phyloP scores from a whole-genome alignment of 2,888 invertebrate genomes.

The Aspidiotus rigidus region DNA sequence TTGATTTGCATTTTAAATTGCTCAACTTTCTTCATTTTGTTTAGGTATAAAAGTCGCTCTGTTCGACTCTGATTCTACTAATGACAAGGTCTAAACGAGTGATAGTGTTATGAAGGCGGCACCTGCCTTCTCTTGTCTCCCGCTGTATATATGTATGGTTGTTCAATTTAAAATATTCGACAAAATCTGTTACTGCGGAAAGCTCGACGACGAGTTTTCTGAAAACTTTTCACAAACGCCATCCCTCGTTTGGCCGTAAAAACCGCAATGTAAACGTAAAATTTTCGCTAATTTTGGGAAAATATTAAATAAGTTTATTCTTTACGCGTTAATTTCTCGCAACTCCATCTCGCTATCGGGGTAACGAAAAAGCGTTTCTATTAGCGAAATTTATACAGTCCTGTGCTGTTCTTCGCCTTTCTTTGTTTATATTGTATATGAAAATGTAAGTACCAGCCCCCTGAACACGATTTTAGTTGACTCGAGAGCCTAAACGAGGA shows the following conservation, averaged over 20 bases:
- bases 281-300: conserved; percentile 12
- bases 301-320: conserved; percentile 19
- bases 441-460: background rate
- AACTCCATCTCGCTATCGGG: background rate
- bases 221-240: conserved; percentile 24
- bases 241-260: conserved; percentile 1
- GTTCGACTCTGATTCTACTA: conserved; percentile 11
- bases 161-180: conserved; percentile 30
- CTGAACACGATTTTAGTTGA: background rate
- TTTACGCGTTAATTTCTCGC: conserved; percentile 19
- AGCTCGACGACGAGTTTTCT: conserved; percentile 17
- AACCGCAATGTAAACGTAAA: background rate
- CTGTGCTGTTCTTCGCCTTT: background rate
- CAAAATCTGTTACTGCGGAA: conserved; percentile 29
- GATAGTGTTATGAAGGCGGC: conserved; percentile 29
- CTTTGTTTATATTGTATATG: background rate
- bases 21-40: conserved; percentile 33
- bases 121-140: conserved; percentile 13
- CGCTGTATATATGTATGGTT: conserved; percentile 10
- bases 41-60: conserved; percentile 27
- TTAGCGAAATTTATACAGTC: background rate
- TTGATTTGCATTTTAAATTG: conserved; percentile 33
- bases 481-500: background rate
- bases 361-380: background rate
- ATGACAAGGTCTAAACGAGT: conserved; percentile 30